phyloP scores from a whole-genome alignment of 2,113 vertebrate species.

The Cheirogaleus medius region DNA sequence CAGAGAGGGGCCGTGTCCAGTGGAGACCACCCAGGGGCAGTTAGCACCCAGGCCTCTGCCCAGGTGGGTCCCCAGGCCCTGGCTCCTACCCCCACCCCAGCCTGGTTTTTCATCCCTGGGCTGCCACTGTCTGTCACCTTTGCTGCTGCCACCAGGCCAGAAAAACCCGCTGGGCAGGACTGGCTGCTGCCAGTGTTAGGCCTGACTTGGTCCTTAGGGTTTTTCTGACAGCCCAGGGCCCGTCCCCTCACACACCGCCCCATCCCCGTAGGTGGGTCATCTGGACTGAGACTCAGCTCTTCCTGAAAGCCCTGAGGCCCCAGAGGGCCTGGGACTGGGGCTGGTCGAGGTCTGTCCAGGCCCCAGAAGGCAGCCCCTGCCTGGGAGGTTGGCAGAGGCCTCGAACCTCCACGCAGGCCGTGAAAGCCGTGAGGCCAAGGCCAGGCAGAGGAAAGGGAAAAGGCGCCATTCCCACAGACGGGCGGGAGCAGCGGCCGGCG shows the following conservation, averaged over 20 bases:
- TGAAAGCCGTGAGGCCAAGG: background rate
- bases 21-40: background rate
- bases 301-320: no score
- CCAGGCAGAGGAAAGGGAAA: background rate
- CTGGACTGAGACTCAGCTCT: no score
- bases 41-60: background rate
- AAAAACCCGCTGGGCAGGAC: conserved; percentile 64
- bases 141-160: conserved; percentile 31
- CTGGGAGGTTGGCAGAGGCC: background rate
- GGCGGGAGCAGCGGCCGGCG: no score
- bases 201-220: background rate
- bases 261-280: background rate
- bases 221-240: background rate
- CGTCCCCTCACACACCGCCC: background rate
- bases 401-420: background rate
- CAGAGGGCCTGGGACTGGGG: background rate
- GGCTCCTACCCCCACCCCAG: background rate
- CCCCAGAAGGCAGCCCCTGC: background rate
- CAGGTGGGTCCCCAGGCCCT: background rate
- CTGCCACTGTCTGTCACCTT: conserved; percentile 12
- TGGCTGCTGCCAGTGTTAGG: background rate
- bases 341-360: background rate
- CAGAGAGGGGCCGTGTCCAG: background rate
- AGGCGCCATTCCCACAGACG: background rate
- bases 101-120: background rate